Evolutionary conservation across 2,888 invertebrate species (phyloP), one percentile per base, ranked within the genome.

Genomic region (Neoascia interrupta): DNA sequence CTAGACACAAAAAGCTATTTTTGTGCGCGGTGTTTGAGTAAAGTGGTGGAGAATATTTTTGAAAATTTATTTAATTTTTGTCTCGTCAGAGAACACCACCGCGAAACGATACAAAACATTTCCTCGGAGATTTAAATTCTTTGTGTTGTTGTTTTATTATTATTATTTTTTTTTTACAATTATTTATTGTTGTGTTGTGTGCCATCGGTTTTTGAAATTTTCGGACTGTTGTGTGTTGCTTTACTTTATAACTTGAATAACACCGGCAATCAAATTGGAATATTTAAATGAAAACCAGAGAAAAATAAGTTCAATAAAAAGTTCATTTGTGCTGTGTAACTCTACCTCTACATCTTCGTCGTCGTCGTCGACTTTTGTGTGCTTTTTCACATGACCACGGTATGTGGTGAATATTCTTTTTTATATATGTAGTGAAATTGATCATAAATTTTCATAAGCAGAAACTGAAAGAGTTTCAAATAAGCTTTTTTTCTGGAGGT

Each of bases 401-500:
- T 75, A 75, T 64, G 75, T 73, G 56, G 41, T 56, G 39, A 56
- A 56, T 56, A n/a, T n/a, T n/a, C n/a, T n/a, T n/a, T 56, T 41
- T 56, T 39, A 11, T 34, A 31, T 41, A n/a, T 53, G 31, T 45
- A 74, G 58, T 60, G 75, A 56, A 69, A 75, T 58, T 75, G 54
- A 75, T 75, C 69, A 70, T 70, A 51, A 26, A n/a, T n/a, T n/a
- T n/a, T n/a, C n/a, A n/a, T n/a, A n/a, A n/a, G n/a, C n/a, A n/a
- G n/a, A n/a, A n/a, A n/a, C n/a, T n/a, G n/a, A n/a, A n/a, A n/a
- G n/a, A n/a, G n/a, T n/a, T n/a, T n/a, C n/a, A n/a, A n/a, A n/a
- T n/a, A n/a, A n/a, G n/a, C n/a, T n/a, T n/a, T n/a, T n/a, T n/a
- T n/a, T n/a, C n/a, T n/a, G n/a, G n/a, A n/a, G n/a, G n/a, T n/a